Conservation (phyloP, 2,113 vertebrate genomes). For the Gallinago paraguaiae region DNA sequence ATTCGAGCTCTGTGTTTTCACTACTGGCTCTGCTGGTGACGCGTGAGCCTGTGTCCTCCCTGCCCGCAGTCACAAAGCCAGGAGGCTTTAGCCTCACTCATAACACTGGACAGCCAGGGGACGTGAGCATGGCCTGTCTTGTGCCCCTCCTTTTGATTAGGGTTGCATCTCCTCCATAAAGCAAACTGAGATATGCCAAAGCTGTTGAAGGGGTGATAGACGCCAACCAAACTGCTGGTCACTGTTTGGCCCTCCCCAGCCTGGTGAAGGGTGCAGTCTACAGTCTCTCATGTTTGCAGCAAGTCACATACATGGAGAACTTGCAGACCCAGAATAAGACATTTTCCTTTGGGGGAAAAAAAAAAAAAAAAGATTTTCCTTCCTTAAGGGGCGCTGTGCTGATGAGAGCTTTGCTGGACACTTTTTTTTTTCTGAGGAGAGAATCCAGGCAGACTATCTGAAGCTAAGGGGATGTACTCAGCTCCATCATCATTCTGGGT, state of each 20-base stretch:
- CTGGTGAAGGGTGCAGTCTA: neutral
- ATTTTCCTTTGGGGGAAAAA: neutral
- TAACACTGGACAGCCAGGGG: fast-evolving
- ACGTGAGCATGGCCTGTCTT: neutral
- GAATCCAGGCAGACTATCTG: neutral
- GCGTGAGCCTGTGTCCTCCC: neutral
- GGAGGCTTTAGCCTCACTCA: neutral
- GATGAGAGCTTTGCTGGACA: neutral
- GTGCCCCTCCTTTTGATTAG: fast-evolving
- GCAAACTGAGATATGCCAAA: neutral
- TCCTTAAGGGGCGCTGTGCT: neutral
- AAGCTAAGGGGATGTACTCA: neutral
- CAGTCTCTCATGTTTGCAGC: neutral
- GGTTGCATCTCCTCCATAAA: neutral
- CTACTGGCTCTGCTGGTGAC: neutral
- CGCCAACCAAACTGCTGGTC: neutral
- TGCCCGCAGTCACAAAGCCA: neutral
- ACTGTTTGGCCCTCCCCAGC: neutral
- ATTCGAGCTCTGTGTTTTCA: neutral
- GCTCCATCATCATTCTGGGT: neutral
- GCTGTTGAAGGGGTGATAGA: fast-evolving
- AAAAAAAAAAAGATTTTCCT: neutral
- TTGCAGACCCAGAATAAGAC: neutral
- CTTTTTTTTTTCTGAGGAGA: neutral
- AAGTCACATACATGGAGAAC: neutral